Percentiles rank a stretch among this genome's conserved stretches.
Evolutionary conservation across 1,140 invertebrate genomes (phyloP).

Genomic region (Ericerus pela): DNA sequence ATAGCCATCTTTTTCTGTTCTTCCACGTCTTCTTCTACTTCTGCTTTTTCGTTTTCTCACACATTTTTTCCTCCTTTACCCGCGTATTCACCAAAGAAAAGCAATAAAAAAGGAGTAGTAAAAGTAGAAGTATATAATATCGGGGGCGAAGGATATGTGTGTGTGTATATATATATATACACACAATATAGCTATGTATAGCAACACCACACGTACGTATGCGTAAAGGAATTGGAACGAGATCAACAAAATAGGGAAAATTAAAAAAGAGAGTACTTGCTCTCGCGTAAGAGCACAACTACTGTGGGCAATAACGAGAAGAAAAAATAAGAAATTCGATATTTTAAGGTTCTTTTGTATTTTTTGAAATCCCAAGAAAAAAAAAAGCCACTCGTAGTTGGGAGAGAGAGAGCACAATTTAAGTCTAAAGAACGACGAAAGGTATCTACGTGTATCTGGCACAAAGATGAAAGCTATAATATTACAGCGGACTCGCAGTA

Average conservation of each 20-base stretch:
- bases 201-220: too few species aligned
- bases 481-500: too few species aligned
- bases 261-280: conserved; percentile 4
- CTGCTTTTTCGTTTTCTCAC: too few species aligned
- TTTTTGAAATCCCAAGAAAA: conserved; percentile 2
- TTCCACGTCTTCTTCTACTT: too few species aligned
- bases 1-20: neutral
- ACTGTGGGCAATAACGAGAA: too few species aligned
- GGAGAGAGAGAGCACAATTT: neutral
- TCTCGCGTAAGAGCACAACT: neutral
- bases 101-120: too few species aligned
- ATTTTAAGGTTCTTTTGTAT: conserved; percentile 6
- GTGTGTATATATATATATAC: too few species aligned
- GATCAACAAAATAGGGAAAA: conserved; percentile 5
- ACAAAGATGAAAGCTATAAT: too few species aligned
- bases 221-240: conserved; percentile 11
- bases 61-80: too few species aligned
- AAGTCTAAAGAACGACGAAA: neutral
- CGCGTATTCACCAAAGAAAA: too few species aligned
- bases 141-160: conserved; percentile 3
- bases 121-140: neutral
- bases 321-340: conserved; percentile 8
- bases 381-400: neutral
- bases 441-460: too few species aligned
- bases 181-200: too few species aligned